phyloP scores from a whole-genome alignment of 2,888 invertebrate species.

The Ceraclea dissimilis region DNA sequence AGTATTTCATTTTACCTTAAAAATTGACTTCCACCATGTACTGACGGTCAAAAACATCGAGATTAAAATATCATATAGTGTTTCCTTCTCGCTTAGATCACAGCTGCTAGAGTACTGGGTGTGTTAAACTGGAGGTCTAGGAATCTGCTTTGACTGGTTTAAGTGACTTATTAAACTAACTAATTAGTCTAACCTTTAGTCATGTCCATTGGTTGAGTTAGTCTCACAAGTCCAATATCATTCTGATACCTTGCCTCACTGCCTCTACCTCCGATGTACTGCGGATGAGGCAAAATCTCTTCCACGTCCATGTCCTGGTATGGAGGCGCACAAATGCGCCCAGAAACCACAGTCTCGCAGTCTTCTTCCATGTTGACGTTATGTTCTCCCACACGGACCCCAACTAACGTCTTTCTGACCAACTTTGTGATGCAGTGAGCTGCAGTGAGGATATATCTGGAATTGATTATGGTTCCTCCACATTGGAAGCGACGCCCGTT shows the following conservation, averaged over 20 bases:
- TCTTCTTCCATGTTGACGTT: slow-evolving; percentile 39
- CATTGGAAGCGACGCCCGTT: slow-evolving; percentile 34
- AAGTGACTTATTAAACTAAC: too few species aligned
- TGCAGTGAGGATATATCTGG: slow-evolving; percentile 50
- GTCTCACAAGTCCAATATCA: slow-evolving; percentile 54
- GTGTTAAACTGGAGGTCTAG: too few species aligned
- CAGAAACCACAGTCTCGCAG: slow-evolving; percentile 39
- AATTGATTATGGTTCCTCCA: slow-evolving; percentile 48
- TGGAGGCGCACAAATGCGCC: slow-evolving; percentile 32
- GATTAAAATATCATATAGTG: too few species aligned
- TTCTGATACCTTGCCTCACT: slow-evolving; percentile 32
- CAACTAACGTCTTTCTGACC: slow-evolving; percentile 37
- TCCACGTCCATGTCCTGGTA: slow-evolving; percentile 42
- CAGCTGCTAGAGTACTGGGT: too few species aligned
- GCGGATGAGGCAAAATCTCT: slow-evolving; percentile 42
- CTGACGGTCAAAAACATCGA: too few species aligned
- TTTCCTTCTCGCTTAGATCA: too few species aligned
- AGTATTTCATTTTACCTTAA: too few species aligned
- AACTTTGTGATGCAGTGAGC: slow-evolving; percentile 52
- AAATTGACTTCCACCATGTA: too few species aligned
- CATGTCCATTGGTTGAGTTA: slow-evolving; percentile 35
- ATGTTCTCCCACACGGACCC: slow-evolving; percentile 59
- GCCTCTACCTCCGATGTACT: slow-evolving; percentile 40
- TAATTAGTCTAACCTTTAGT: slow-evolving; percentile 3
- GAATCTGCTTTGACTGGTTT: too few species aligned